phyloP scores from a whole-genome alignment of 1,140 invertebrate species.

The Delia radicum region DNA sequence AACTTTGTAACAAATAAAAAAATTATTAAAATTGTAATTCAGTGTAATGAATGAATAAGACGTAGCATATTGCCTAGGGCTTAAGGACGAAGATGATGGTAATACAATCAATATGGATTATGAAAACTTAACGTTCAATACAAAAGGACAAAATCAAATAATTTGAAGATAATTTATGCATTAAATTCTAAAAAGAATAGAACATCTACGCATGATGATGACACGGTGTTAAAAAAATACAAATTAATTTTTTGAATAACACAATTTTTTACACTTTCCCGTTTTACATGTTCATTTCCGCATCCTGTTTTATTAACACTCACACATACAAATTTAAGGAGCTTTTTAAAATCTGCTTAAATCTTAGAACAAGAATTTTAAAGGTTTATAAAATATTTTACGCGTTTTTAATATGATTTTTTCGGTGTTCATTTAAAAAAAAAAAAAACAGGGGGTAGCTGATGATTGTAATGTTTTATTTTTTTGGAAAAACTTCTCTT shows the following conservation, averaged over 20 bases:
- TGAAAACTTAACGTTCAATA: background rate
- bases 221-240: background rate
- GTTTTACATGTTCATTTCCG: background rate
- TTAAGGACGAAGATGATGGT: background rate
- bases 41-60: no score
- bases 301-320: background rate
- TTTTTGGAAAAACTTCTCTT: background rate
- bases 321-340: background rate
- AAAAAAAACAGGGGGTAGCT: background rate
- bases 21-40: background rate
- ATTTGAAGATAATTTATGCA: background rate
- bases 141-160: background rate
- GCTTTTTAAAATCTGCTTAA: background rate
- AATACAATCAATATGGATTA: background rate
- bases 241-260: background rate
- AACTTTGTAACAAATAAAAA: background rate
- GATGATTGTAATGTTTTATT: no score
- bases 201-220: background rate
- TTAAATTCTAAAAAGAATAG: background rate
- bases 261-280: background rate
- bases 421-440: no score
- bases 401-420: background rate
- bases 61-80: background rate
- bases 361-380: background rate
- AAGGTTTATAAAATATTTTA: background rate